A percentile compares a stretch with the other conserved stretches of the same genome.
phyloP scores from a whole-genome alignment of 2,113 vertebrate species.

The Chiloscyllium plagiosum region DNA sequence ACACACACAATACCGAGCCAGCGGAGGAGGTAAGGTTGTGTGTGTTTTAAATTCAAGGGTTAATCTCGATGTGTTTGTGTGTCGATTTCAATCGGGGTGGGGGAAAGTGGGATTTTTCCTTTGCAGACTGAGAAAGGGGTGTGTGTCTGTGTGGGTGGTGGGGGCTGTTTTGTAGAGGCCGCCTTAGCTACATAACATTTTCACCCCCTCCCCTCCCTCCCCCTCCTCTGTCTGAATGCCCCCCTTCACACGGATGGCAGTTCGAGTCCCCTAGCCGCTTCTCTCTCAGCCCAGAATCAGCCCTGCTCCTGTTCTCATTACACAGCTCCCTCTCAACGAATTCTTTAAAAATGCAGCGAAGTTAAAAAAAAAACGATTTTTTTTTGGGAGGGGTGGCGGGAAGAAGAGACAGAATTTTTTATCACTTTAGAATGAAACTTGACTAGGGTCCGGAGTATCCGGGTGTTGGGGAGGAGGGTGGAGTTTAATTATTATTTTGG shows the following conservation, averaged over 20 bases:
- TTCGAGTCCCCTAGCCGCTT: background rate
- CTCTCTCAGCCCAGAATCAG: too few relatives aligned
- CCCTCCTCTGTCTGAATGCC: too few relatives aligned
- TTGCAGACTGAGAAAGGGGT: background rate
- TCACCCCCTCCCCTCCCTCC: too few relatives aligned
- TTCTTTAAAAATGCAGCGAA: constrained; percentile 35
- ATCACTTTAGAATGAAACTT: constrained; percentile 82
- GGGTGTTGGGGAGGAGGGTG: constrained; percentile 72
- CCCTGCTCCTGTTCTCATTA: background rate
- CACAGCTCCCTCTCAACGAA: background rate
- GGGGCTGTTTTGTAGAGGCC: too few relatives aligned
- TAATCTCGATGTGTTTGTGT: background rate
- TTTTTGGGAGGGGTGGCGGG: too few relatives aligned
- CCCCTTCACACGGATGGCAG: too few relatives aligned
- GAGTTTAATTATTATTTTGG: constrained; percentile 75
- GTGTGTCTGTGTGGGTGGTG: too few relatives aligned
- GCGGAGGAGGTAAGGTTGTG: constrained; percentile 22
- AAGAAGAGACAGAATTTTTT: too few relatives aligned
- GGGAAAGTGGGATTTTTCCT: background rate
- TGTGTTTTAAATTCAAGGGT: background rate
- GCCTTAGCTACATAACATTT: too few relatives aligned
- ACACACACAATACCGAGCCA: background rate
- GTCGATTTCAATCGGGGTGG: background rate
- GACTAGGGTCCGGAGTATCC: constrained; percentile 76
- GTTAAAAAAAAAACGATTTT: constrained; percentile 56